Base-by-base conservation (phyloP, 2,113 vertebrate species). In the Lepus americanus region DNA sequence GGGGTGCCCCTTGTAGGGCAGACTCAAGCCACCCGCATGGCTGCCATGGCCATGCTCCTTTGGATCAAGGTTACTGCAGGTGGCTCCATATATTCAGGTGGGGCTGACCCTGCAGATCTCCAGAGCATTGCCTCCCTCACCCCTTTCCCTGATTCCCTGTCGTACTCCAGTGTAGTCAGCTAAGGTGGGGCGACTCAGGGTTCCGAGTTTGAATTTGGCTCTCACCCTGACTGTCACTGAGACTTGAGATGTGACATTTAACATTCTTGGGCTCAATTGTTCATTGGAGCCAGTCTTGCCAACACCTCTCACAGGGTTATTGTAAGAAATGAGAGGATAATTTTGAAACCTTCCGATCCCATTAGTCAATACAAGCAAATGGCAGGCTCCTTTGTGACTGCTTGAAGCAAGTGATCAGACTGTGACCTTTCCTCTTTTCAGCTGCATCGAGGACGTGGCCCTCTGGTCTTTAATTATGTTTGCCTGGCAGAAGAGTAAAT, bases 341-440 rank as follows among this genome's bases (percentile, higher is more conserved):
- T 74, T 89, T 53, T 44, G 36, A 74, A 84, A n/a, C 64, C 44
- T 49, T 87, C 70, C 72, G 9, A 90, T 76, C 22, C 23, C 22
- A 7, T 89, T 94, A 88, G 55, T 78, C 69, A 59, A 2, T 82
- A 25, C 63, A 82, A 82, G n/a, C 63, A 73, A 31, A 55, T 81
- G 27, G 53, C 31, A 72, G 81, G 80, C 92, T 64, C 66, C 19
- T 84, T 79, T 74, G 55, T 84, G 69, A 66, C 55, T 51, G 9
- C 39, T 55, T 74, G 51, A 81, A 69, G 53, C 51, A 72, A 67
- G 36, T 93, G 77, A 55, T 81, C 66, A 49, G 63, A 74, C 22
- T 61, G 33, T 92, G 86, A 67, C 86, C 74, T 94, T 78, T 76
- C 44, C 22, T 93, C 83, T 86, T 88, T 87, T 70, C 53, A 82